phyloP scores from a whole-genome alignment of 2,113 vertebrate genomes.

The Neofelis nebulosa region DNA sequence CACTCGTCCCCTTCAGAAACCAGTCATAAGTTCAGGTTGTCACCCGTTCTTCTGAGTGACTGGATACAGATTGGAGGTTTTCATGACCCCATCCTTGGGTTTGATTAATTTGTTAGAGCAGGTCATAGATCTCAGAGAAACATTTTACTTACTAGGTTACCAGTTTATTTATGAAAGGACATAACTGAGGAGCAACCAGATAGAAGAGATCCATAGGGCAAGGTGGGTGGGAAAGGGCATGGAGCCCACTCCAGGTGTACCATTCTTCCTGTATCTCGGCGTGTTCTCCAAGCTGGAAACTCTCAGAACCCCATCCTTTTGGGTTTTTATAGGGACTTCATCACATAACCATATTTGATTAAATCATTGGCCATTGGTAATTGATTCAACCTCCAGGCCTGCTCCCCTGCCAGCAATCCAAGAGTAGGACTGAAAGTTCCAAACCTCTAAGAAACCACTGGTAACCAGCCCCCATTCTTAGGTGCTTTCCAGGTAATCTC shows the following conservation, averaged over 20 bases:
- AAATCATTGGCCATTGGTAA: not conserved
- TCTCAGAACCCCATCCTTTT: not conserved
- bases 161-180: not conserved
- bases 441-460: not conserved
- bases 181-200: not conserved
- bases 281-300: not conserved
- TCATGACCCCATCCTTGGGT: not conserved
- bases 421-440: not conserved
- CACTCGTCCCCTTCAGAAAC: not conserved
- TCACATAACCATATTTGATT: not conserved
- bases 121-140: not conserved
- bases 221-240: not conserved
- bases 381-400: not conserved
- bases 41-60: not conserved
- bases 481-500: not conserved
- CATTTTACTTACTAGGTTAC: not conserved
- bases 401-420: not conserved
- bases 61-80: no score
- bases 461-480: not conserved
- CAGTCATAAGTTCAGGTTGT: not conserved
- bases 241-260: not conserved
- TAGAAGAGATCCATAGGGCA: not conserved
- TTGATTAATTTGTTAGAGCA: not conserved
- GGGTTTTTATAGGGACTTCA: not conserved
- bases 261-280: not conserved